Evolutionary conservation across 2,797 vertebrate species (phyloP).

Genomic region (Limosa lapponica): DNA sequence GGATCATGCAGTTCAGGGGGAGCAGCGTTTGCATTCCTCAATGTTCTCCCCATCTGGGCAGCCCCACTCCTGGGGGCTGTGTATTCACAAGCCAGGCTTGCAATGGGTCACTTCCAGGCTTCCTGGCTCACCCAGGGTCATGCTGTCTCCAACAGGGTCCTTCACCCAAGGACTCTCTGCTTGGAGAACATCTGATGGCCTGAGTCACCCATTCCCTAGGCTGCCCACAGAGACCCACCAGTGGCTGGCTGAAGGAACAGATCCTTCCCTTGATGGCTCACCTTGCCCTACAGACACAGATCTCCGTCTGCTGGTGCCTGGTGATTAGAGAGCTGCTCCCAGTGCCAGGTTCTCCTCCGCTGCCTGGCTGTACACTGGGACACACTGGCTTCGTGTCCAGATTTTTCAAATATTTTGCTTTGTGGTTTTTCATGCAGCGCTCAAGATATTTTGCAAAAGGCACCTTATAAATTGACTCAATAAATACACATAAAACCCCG

Average conservation of each 20-base stretch:
- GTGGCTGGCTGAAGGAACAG: background rate
- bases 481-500: constrained; percentile 60
- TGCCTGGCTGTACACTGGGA: constrained; percentile 34
- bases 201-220: background rate
- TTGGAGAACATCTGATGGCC: background rate
- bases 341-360: constrained; percentile 29
- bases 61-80: background rate
- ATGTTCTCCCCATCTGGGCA: background rate
- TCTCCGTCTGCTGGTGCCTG: background rate
- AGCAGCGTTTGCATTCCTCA: background rate
- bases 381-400: background rate
- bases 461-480: constrained; percentile 72
- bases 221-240: background rate
- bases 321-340: background rate
- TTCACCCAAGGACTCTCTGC: background rate
- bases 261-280: background rate
- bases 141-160: fast-evolving
- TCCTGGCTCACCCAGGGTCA: background rate
- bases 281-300: background rate
- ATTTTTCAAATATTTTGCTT: constrained; percentile 68
- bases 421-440: constrained; percentile 39
- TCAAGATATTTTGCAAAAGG: constrained; percentile 67
- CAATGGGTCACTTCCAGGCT: background rate
- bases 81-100: background rate
- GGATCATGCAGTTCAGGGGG: background rate